Percentiles rank a stretch among this genome's conserved stretches.
These are phyloP conservation scores for Penelope pileata DNA, from an alignment of 2,113 vertebrate species.

Conservation along the genomic window DNA sequence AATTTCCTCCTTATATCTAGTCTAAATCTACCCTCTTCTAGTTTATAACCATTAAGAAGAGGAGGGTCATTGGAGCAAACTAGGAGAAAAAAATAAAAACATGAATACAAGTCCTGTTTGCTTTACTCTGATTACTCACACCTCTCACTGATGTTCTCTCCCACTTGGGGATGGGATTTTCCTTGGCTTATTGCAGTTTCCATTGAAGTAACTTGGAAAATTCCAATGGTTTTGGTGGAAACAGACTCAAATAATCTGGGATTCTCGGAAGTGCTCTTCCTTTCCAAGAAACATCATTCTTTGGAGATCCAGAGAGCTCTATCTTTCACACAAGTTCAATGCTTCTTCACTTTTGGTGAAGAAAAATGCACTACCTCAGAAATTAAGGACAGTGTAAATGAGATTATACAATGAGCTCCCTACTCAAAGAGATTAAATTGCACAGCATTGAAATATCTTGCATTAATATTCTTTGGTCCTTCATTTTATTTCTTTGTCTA, in stretches of 20 bases:
- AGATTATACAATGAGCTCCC: not conserved
- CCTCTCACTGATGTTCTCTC: not conserved
- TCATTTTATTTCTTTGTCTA: not conserved
- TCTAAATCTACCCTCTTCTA: too few relatives aligned
- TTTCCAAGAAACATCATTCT: slow-evolving; percentile 19
- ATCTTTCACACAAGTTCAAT: not conserved
- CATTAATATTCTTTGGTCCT: not conserved
- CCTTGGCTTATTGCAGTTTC: slow-evolving; percentile 45
- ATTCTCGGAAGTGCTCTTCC: slow-evolving; percentile 32
- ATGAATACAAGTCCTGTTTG: not conserved
- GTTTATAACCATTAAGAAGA: too few relatives aligned
- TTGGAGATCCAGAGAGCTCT: not conserved
- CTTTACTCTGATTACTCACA: not conserved
- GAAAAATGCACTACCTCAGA: not conserved
- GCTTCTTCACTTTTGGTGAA: not conserved
- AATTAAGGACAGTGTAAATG: slow-evolving; percentile 2
- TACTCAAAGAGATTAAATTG: slow-evolving; percentile 9
- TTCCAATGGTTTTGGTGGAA: slow-evolving; percentile 34
- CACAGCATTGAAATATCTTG: not conserved
- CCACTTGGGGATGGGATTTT: not conserved
- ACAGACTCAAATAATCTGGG: not conserved
- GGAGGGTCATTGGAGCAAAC: not conserved
- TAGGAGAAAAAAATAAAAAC: not conserved
- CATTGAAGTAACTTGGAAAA: slow-evolving; percentile 45
- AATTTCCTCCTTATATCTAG: too few relatives aligned